phyloP scores from a whole-genome alignment of 2,113 vertebrate species.

The Rhinogobius similis region DNA sequence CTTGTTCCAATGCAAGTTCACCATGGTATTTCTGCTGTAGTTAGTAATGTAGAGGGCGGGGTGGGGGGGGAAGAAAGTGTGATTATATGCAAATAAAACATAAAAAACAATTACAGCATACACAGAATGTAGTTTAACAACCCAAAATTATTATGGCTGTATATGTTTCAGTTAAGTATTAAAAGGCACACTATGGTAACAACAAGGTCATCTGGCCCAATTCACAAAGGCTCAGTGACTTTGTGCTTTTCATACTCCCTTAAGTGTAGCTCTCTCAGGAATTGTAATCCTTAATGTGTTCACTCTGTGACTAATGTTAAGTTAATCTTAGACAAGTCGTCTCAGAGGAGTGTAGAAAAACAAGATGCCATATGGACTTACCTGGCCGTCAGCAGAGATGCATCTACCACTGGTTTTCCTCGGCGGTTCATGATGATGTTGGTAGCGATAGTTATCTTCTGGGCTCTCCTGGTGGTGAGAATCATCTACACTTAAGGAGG shows the following conservation, averaged over 20 bases:
- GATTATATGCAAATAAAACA: no score
- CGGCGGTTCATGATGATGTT: conserved; percentile 74
- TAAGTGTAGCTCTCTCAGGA: conserved; percentile 8
- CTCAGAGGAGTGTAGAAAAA: conserved; percentile 34
- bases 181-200: conserved; percentile 44
- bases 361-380: conserved; percentile 46
- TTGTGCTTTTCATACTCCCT: conserved; percentile 19
- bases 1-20: conserved; percentile 83
- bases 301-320: conserved; percentile 16
- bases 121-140: no score
- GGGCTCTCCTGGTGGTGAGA: conserved; percentile 78
- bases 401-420: conserved; percentile 86
- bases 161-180: no score
- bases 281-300: conserved; percentile 13
- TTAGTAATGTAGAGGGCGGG: conserved; percentile 27
- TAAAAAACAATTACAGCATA: no score
- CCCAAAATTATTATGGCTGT: no score
- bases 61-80: not conserved
- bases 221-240: conserved; percentile 22
- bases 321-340: conserved; percentile 19
- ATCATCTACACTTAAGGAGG: conserved; percentile 86
- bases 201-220: conserved; percentile 41
- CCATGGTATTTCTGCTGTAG: conserved; percentile 82
- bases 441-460: conserved; percentile 80
- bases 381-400: conserved; percentile 81